These are phyloP conservation scores for Limenitis camilla DNA, from an alignment of 2,888 invertebrate species.

Conservation along the genomic window DNA sequence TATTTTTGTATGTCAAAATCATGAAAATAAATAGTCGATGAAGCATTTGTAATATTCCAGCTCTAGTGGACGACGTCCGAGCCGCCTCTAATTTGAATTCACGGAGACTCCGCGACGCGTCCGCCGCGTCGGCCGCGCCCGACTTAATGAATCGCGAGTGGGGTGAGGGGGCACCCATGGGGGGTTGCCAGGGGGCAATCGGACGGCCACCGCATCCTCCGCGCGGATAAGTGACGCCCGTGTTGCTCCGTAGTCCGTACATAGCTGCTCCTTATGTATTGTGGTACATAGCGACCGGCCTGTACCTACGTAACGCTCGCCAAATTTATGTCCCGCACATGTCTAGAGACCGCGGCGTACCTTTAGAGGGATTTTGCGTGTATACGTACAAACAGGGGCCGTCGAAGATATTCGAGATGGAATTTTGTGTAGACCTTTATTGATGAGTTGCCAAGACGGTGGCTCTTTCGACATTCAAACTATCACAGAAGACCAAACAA, in stretches of 20 bases:
- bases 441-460: conserved; percentile 46
- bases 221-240: conserved; percentile 75
- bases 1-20: no score
- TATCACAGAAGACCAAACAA: background rate
- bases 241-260: conserved; percentile 62
- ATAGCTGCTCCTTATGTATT: conserved; percentile 63
- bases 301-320: conserved; percentile 70
- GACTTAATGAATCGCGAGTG: conserved; percentile 67
- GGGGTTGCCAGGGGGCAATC: conserved; percentile 56
- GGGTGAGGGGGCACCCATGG: conserved; percentile 41
- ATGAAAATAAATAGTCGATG: no score
- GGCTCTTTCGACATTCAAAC: conserved; percentile 1
- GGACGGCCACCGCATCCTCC: conserved; percentile 73
- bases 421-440: conserved; percentile 65
- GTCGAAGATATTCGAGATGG: conserved; percentile 65
- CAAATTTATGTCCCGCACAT: conserved; percentile 75
- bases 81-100: conserved; percentile 74
- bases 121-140: conserved; percentile 73
- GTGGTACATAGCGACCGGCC: conserved; percentile 65
- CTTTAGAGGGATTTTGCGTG: conserved; percentile 74
- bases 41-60: no score
- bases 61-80: conserved; percentile 68
- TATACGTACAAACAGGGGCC: conserved; percentile 63
- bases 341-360: conserved; percentile 73
- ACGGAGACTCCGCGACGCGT: conserved; percentile 74